These are phyloP conservation scores for Teleiodes luculella DNA, from an alignment of 2,888 invertebrate genomes.

Conservation along the genomic window DNA sequence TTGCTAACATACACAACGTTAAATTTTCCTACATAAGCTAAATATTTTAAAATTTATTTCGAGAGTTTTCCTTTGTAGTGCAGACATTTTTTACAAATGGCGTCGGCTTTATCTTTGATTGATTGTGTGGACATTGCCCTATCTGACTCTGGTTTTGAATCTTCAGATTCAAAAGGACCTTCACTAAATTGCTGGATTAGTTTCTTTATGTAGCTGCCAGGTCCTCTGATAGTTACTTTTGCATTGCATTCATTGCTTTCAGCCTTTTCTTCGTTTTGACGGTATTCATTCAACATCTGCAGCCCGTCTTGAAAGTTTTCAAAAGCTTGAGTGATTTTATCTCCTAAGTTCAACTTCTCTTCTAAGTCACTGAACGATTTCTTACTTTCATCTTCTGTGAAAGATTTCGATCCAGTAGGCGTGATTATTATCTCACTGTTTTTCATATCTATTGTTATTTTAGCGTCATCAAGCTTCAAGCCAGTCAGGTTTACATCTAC, in stretches of 20 bases:
- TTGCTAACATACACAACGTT: constrained; percentile 2
- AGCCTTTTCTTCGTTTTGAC: constrained; percentile 26
- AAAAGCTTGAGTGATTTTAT: constrained; percentile 55
- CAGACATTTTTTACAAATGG: constrained; percentile 73
- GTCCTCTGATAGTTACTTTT: constrained; percentile 64
- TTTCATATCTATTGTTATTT: constrained; percentile 62
- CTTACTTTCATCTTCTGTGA: constrained; percentile 34
- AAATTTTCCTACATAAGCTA: background rate
- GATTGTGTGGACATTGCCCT: constrained; percentile 52
- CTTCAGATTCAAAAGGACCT: constrained; percentile 62
- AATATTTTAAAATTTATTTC: constrained; percentile 39
- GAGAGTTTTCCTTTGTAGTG: constrained; percentile 69
- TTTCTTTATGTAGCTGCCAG: constrained; percentile 71
- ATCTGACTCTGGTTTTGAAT: constrained; percentile 60
- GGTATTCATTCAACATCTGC: constrained; percentile 52
- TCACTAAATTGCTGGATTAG: constrained; percentile 74
- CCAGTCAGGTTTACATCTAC: constrained; percentile 72
- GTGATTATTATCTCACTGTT: constrained; percentile 68
- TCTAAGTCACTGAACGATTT: constrained; percentile 49
- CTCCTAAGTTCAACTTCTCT: constrained; percentile 59
- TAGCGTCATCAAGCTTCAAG: constrained; percentile 57
- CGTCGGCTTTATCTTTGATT: constrained; percentile 67
- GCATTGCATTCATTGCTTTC: constrained; percentile 38
- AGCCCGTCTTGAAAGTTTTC: constrained; percentile 64
- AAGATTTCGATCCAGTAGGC: constrained; percentile 54